phyloP scores from a whole-genome alignment of 1,140 invertebrate genomes.

The Pollicipes pollicipes region DNA sequence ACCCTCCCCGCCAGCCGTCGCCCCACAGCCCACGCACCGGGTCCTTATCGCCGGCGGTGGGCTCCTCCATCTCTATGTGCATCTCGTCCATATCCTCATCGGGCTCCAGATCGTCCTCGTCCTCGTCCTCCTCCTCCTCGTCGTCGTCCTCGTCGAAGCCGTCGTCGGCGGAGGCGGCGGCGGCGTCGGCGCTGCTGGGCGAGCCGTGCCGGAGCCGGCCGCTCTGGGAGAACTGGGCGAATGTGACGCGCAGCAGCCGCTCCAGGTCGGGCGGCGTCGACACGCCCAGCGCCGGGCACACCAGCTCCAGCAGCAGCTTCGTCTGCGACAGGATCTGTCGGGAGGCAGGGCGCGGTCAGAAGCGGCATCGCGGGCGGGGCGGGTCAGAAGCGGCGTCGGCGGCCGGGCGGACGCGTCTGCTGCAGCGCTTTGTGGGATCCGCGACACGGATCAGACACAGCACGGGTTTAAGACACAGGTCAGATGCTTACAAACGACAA shows the following conservation, averaged over 20 bases:
- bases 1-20: no score
- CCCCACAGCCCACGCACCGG: constrained; percentile 5
- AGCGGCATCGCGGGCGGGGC: no score
- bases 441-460: no score
- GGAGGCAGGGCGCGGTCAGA: no score
- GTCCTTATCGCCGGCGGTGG: constrained; percentile 21
- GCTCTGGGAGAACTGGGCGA: constrained; percentile 5
- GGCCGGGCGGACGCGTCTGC: no score
- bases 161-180: constrained; percentile 18
- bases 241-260: constrained; percentile 30
- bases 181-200: constrained; percentile 12
- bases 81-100: constrained; percentile 57
- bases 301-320: constrained; percentile 66
- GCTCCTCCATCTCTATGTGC: constrained; percentile 88
- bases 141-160: constrained; percentile 31
- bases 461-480: no score
- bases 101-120: constrained; percentile 54
- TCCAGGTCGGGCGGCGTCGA: constrained; percentile 55
- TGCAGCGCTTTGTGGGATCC: no score
- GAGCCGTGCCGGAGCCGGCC: constrained; percentile 6
- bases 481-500: no score
- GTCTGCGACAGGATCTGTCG: constrained; percentile 49
- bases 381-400: no score
- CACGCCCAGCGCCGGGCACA: constrained; percentile 55
- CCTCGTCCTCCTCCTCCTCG: constrained; percentile 33